Conservation (phyloP, 2,888 invertebrate species). For the Didymodactylos carnosus region DNA sequence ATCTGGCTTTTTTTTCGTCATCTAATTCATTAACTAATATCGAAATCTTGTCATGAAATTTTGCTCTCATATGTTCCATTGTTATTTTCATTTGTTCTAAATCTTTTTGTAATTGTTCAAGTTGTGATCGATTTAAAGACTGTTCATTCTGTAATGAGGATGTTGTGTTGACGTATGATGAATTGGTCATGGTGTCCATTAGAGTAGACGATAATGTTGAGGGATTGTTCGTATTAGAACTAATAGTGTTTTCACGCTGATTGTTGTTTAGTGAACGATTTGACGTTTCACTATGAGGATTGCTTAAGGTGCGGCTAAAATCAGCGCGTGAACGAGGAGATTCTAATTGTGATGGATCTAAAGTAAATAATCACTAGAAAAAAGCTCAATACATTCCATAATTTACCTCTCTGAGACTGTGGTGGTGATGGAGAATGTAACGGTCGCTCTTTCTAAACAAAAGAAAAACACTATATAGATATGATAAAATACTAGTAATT, state of each 20-base stretch:
- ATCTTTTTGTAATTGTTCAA: slow-evolving; percentile 50
- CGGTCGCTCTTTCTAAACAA: neutral
- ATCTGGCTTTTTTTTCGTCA: slow-evolving; percentile 33
- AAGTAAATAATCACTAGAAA: neutral
- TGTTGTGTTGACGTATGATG: slow-evolving; percentile 2
- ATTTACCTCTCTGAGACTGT: neutral
- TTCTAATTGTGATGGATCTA: neutral
- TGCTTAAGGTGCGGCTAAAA: too few species aligned
- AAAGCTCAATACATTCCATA: neutral
- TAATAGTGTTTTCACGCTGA: slow-evolving; percentile 12
- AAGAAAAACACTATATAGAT: too few species aligned
- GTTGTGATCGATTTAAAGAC: slow-evolving; percentile 49
- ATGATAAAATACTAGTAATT: too few species aligned
- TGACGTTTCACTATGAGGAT: neutral
- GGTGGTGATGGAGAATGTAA: neutral
- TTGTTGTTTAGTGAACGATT: neutral
- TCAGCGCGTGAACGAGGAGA: too few species aligned
- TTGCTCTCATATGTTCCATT: slow-evolving; percentile 21
- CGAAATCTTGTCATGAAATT: slow-evolving; percentile 21
- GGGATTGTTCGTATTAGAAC: neutral
- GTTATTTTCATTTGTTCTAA: slow-evolving; percentile 23
- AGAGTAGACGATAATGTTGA: neutral
- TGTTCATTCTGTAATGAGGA: neutral
- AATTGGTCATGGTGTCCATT: neutral
- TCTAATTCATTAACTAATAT: slow-evolving; percentile 20